Evolutionary conservation across 1,140 invertebrate species (phyloP).

Genomic region (Ephestia elutella): DNA sequence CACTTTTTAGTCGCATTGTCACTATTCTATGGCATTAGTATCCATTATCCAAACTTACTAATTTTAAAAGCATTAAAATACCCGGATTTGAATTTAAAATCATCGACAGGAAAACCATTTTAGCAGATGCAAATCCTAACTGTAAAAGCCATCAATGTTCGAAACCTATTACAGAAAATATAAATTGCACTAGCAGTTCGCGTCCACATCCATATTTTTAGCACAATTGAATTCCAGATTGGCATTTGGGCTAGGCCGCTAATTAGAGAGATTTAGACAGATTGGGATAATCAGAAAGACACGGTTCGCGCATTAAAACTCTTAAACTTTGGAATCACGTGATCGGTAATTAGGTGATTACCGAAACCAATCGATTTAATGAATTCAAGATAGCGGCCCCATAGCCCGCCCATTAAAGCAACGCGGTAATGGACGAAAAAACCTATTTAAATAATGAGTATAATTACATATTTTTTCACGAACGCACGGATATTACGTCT

Average conservation of each 20-base stretch:
- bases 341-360: constrained; percentile 69
- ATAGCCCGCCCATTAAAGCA: constrained; percentile 58
- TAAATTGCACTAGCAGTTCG: constrained; percentile 9
- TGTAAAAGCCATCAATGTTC: constrained; percentile 12
- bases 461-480: constrained; percentile 73
- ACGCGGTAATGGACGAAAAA: constrained; percentile 62
- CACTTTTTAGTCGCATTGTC: neutral
- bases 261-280: constrained; percentile 55
- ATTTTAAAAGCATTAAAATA: constrained; percentile 3
- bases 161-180: constrained; percentile 10
- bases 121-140: constrained; percentile 13
- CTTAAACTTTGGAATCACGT: constrained; percentile 56
- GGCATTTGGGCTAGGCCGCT: constrained; percentile 33
- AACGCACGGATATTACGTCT: constrained; percentile 65
- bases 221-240: constrained; percentile 40
- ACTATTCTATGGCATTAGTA: neutral
- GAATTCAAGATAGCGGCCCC: constrained; percentile 62
- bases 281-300: constrained; percentile 61
- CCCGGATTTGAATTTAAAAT: constrained; percentile 5
- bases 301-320: constrained; percentile 69
- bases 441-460: constrained; percentile 73
- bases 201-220: constrained; percentile 36
- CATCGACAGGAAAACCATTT: constrained; percentile 11
- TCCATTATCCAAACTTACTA: neutral
- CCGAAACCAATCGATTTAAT: constrained; percentile 73